Base-by-base conservation (phyloP, 2,113 vertebrate genomes). In the Heterochromis multidens region DNA sequence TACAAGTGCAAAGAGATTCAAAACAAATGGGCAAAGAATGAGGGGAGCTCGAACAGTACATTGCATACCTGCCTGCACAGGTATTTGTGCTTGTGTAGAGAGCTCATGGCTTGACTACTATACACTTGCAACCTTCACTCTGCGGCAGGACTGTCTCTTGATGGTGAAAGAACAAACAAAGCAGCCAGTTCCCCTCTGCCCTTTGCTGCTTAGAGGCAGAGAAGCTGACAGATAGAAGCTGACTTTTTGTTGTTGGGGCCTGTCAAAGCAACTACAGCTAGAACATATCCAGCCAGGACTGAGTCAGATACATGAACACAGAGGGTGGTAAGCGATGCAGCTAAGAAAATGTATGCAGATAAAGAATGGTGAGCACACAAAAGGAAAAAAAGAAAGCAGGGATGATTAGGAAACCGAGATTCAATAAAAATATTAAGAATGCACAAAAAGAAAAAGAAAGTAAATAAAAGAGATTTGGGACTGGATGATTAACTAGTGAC, bases 171-270 rank as follows among this genome's bases (percentile, higher is more conserved):
- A 88, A 87, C 90, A 92, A 89, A 93, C 83, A 85, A 79, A 88
- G 82, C 56, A 81, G 87, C 79, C 70, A 59, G 83, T 72, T 86
- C 83, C 86, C 60, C 74, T 83, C 72, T 72, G 82, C 84, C 80
- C 80, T 27, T 79, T 31, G 60, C 85, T 61, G 80, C 88, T 88
- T 80, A 72, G 78, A 87, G 78, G 82, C 76, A 85, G 58, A 91
- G 83, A 79, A 70, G 84, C 87, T 90, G 92, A 91, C 87, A 82
- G 83, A 89, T 77, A 86, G 87, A 87, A 84, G 87, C 65, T 82
- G 89, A 91, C 86, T 91, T 81, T 89, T 72, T 87, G 91, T 87
- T 93, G 89, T 87, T 88, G 63, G 84, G 83, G 84, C 59, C 89
- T 85, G 84, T 91, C 89, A 91, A 82, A 88, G 87, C 70, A 92